Evolutionary conservation across 2,888 invertebrate genomes (phyloP).

Genomic region (Oxycera nigricornis): DNA sequence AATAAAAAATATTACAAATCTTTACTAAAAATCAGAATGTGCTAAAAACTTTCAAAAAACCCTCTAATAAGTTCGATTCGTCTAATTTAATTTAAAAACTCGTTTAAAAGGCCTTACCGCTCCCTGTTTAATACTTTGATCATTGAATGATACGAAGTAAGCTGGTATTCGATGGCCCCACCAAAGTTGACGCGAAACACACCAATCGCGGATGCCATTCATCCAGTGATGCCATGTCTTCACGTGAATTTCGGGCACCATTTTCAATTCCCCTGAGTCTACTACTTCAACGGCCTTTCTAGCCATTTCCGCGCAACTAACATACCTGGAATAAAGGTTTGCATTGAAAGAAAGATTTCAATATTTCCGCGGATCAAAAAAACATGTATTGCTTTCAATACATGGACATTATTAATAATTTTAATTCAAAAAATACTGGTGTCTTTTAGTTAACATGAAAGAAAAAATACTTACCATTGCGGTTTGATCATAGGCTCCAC

Average conservation of each 20-base stretch:
- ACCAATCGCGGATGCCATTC: constrained; percentile 97
- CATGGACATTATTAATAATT: not conserved
- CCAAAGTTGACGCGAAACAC: constrained; percentile 97
- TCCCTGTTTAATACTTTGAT: constrained; percentile 56
- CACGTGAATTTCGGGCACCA: constrained; percentile 89
- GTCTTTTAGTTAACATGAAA: not conserved
- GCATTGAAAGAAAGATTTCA: too few relatives aligned
- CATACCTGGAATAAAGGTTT: constrained; percentile 67
- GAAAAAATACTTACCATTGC: constrained; percentile 77
- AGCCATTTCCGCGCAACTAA: constrained; percentile 91
- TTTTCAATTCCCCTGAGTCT: constrained; percentile 78
- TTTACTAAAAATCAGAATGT: not conserved
- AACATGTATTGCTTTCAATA: too few relatives aligned
- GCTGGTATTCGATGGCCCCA: constrained; percentile 99
- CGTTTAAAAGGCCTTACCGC: constrained; percentile 53
- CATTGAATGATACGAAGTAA: constrained; percentile 74
- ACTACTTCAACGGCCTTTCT: constrained; percentile 82
- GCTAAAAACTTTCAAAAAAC: not conserved
- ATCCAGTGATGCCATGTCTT: constrained; percentile 97
- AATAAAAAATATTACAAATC: not conserved
- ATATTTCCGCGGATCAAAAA: too few relatives aligned
- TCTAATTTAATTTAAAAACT: too few relatives aligned
- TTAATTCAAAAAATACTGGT: not conserved
- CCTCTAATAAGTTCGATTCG: not conserved
- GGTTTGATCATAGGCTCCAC: constrained; percentile 95